Conservation (phyloP, 1,140 invertebrate species). For the Drosophila auraria region DNA sequence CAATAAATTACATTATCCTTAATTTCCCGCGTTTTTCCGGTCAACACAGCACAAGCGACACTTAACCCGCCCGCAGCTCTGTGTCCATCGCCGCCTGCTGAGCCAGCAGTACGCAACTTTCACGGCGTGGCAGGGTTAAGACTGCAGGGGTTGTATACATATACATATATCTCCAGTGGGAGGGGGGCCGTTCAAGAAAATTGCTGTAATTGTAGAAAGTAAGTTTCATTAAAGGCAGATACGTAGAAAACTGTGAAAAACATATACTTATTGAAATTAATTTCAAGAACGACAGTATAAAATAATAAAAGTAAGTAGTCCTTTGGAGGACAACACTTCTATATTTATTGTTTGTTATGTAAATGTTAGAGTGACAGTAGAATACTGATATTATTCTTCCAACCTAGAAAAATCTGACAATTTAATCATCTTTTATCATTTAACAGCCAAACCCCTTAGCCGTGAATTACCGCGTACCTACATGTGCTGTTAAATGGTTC, state of each 20-base stretch:
- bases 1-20: slow-evolving; percentile 82
- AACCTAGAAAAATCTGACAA: neutral
- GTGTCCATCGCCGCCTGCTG: slow-evolving; percentile 49
- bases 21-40: slow-evolving; percentile 80
- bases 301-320: neutral
- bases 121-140: slow-evolving; percentile 6
- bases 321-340: neutral
- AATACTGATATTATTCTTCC: neutral
- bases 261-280: slow-evolving; percentile 8
- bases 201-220: slow-evolving; percentile 39
- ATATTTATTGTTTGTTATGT: too few relatives aligned
- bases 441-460: neutral
- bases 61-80: slow-evolving; percentile 71
- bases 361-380: too few relatives aligned
- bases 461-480: neutral
- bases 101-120: slow-evolving; percentile 50
- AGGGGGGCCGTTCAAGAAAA: slow-evolving; percentile 9
- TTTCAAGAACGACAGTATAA: neutral
- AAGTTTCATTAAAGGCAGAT: slow-evolving; percentile 44
- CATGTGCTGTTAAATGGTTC: neutral
- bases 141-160: neutral
- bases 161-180: neutral
- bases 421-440: neutral
- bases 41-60: slow-evolving; percentile 64
- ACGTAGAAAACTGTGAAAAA: neutral